These are phyloP conservation scores for Gasterosteus nipponicus DNA, from an alignment of 2,113 vertebrate genomes.

Conservation along the genomic window DNA sequence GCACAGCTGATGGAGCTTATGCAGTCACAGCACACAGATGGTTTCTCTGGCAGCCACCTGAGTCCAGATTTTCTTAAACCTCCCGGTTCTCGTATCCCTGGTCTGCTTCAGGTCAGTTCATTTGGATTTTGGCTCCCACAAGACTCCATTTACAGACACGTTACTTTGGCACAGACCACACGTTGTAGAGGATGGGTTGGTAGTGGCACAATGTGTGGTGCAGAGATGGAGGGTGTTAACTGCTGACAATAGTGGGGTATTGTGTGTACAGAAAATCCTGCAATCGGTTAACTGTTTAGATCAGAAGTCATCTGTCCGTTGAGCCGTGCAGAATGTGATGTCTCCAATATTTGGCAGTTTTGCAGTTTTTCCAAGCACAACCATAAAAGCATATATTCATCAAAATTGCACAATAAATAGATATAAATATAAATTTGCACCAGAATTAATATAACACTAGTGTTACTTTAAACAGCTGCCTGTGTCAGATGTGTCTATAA, in stretches of 20 bases:
- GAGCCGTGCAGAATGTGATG: neutral
- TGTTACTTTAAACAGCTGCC: conserved; percentile 16
- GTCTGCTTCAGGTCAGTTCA: conserved; percentile 66
- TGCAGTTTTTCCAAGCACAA: conserved; percentile 6
- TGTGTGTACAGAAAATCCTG: conserved; percentile 35
- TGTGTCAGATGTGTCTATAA: neutral
- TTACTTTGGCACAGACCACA: conserved; percentile 52
- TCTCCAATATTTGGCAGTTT: conserved; percentile 8
- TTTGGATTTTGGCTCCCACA: conserved; percentile 63
- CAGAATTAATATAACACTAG: conserved; percentile 1
- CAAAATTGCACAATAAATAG: neutral
- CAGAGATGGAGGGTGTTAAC: conserved; percentile 35
- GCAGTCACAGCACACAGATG: conserved; percentile 67
- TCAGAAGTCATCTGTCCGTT: conserved; percentile 15
- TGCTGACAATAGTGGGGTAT: conserved; percentile 35
- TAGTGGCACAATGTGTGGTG: conserved; percentile 48
- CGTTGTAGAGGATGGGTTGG: conserved; percentile 52
- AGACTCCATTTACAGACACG: conserved; percentile 55
- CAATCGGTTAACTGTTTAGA: conserved; percentile 30
- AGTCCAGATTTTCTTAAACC: conserved; percentile 68
- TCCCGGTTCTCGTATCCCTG: conserved; percentile 52
- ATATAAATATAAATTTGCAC: neutral
- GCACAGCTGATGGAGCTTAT: conserved; percentile 66
- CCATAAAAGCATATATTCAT: neutral
- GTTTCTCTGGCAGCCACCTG: conserved; percentile 65